A percentile compares a stretch with the other conserved stretches of the same genome.
Conservation (phyloP, 2,113 vertebrate genomes). For the Ornithorhynchus anatinus region DNA sequence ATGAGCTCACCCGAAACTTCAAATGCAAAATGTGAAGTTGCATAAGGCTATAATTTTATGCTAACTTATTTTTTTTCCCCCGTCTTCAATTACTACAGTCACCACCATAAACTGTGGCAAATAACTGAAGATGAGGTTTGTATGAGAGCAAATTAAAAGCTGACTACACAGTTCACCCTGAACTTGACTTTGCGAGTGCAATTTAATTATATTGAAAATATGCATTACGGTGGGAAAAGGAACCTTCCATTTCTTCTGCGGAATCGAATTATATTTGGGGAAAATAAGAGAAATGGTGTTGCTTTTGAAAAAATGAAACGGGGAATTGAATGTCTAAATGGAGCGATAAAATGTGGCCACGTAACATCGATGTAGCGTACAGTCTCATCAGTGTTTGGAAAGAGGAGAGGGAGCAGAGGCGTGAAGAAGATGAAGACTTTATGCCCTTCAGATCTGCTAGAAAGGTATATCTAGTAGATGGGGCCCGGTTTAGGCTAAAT, state of each 20-base stretch:
- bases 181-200: constrained; percentile 29
- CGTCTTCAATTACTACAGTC: constrained; percentile 46
- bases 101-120: constrained; percentile 44
- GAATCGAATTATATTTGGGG: constrained; percentile 9
- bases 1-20: constrained; percentile 47
- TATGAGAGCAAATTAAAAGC: constrained; percentile 39
- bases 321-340: background rate
- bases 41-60: constrained; percentile 57
- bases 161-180: constrained; percentile 1
- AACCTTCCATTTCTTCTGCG: constrained; percentile 21
- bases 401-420: too few relatives aligned
- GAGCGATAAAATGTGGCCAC: background rate
- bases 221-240: constrained; percentile 11
- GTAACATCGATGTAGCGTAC: constrained; percentile 6
- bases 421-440: too few relatives aligned
- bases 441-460: too few relatives aligned
- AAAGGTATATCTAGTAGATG: too few relatives aligned
- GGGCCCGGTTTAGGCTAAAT: too few relatives aligned
- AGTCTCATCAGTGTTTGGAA: too few relatives aligned
- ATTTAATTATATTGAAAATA: constrained; percentile 26
- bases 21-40: constrained; percentile 37
- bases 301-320: constrained; percentile 27
- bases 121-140: constrained; percentile 44
- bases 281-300: constrained; percentile 16
- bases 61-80: constrained; percentile 56